phyloP scores from a whole-genome alignment of 2,113 vertebrate genomes.

The Anhinga anhinga region DNA sequence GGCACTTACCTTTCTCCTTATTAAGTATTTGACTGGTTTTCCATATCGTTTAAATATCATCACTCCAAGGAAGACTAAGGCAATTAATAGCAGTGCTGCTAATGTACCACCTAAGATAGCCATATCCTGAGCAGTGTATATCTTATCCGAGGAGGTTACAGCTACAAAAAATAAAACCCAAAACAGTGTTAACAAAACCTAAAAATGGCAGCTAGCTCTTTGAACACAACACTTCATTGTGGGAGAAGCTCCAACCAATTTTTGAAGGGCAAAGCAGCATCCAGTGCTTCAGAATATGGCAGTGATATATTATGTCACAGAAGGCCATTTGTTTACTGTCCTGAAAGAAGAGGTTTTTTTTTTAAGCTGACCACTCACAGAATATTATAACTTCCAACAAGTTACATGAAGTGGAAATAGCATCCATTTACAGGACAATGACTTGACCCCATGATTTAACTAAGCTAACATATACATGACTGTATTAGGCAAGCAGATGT shows the following conservation, averaged over 20 bases:
- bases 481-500: neutral
- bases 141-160: neutral
- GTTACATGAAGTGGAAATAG: neutral
- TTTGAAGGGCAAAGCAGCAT: neutral
- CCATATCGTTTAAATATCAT: constrained; percentile 33
- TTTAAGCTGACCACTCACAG: neutral
- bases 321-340: neutral
- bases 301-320: neutral
- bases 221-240: neutral
- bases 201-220: neutral
- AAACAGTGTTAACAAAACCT: neutral
- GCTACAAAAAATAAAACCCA: neutral
- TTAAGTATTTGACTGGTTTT: neutral
- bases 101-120: constrained; percentile 78
- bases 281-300: neutral
- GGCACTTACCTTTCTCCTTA: neutral
- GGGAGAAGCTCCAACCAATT: neutral
- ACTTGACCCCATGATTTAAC: neutral
- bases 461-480: neutral
- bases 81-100: constrained; percentile 77
- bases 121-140: constrained; percentile 75
- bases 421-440: neutral
- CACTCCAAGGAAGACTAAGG: constrained; percentile 78
- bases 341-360: neutral
- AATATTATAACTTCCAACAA: neutral